These are phyloP conservation scores for Nycticryphes semicollaris DNA, from an alignment of 2,113 vertebrate genomes.

Conservation along the genomic window DNA sequence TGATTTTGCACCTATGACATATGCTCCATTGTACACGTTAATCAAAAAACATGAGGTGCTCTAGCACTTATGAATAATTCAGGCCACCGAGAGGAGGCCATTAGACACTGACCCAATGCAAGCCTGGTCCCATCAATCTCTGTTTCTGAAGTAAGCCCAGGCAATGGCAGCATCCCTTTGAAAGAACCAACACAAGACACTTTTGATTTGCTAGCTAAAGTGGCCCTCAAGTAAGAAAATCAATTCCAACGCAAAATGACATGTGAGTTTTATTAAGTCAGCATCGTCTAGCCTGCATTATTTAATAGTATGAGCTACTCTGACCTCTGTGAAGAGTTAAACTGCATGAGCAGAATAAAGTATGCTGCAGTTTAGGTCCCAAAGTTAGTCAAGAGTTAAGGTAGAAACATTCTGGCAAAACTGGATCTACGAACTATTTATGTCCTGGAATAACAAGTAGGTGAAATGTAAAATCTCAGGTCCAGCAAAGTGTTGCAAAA, in stretches of 20 bases:
- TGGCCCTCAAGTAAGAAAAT: slow-evolving; percentile 70
- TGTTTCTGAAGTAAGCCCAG: slow-evolving; percentile 53
- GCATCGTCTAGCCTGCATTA: slow-evolving; percentile 68
- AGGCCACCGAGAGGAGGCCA: slow-evolving; percentile 47
- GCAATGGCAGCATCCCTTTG: slow-evolving; percentile 40
- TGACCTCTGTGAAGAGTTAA: slow-evolving; percentile 72
- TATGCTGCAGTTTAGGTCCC: not conserved
- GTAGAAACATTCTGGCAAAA: not conserved
- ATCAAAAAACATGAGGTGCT: slow-evolving; percentile 50
- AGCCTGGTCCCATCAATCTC: slow-evolving; percentile 68
- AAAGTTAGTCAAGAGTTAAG: not conserved
- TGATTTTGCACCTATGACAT: not conserved
- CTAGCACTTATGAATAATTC: slow-evolving; percentile 75
- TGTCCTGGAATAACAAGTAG: not conserved
- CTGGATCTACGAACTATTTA: not conserved
- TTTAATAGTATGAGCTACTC: slow-evolving; percentile 63
- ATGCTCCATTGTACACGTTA: not conserved
- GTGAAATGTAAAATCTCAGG: slow-evolving; percentile 4
- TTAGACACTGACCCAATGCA: slow-evolving; percentile 68
- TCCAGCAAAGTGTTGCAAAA: not conserved
- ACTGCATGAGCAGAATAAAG: slow-evolving; percentile 43
- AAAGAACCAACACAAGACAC: slow-evolving; percentile 25
- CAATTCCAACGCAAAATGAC: slow-evolving; percentile 72
- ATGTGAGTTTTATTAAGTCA: slow-evolving; percentile 74
- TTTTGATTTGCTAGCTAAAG: slow-evolving; percentile 72